These are phyloP conservation scores for Agrypnia vestita DNA, from an alignment of 1,140 invertebrate genomes.

Conservation along the genomic window DNA sequence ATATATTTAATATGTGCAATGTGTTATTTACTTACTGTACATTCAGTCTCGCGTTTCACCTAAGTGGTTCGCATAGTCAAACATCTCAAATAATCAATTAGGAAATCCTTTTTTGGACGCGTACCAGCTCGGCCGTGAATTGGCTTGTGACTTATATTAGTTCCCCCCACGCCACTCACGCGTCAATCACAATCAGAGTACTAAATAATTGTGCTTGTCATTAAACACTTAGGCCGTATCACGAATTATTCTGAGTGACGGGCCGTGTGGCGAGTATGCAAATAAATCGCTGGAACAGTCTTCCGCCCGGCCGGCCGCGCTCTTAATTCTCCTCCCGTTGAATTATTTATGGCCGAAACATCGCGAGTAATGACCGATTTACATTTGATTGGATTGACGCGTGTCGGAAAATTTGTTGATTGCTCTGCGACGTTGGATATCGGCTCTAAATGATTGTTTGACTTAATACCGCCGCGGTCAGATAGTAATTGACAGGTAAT, in stretches of 20 bases:
- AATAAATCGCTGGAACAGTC: constrained; percentile 2
- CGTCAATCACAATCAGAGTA: constrained; percentile 30
- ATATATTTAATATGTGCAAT: too few relatives aligned
- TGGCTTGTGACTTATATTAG: constrained; percentile 38
- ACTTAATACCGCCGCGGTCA: too few relatives aligned
- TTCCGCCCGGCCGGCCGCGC: constrained; percentile 4
- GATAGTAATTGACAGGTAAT: too few relatives aligned
- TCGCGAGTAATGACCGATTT: constrained; percentile 1
- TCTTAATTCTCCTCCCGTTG: neutral
- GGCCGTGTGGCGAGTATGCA: constrained; percentile 11
- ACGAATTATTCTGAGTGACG: constrained; percentile 35
- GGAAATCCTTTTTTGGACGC: constrained; percentile 2
- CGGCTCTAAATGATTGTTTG: too few relatives aligned
- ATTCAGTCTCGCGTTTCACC: too few relatives aligned
- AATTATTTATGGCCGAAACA: constrained; percentile 22
- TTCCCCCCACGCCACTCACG: constrained; percentile 27
- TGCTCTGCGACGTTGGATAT: neutral
- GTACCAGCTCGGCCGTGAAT: constrained; percentile 9
- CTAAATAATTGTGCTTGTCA: constrained; percentile 46
- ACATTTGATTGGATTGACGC: constrained; percentile 32
- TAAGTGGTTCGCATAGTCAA: neutral
- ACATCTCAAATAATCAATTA: constrained; percentile 12
- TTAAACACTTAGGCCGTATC: constrained; percentile 45
- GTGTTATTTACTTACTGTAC: too few relatives aligned
- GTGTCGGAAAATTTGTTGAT: constrained; percentile 28